phyloP scores from a whole-genome alignment of 2,113 vertebrate genomes.

The Alexandromys fortis region DNA sequence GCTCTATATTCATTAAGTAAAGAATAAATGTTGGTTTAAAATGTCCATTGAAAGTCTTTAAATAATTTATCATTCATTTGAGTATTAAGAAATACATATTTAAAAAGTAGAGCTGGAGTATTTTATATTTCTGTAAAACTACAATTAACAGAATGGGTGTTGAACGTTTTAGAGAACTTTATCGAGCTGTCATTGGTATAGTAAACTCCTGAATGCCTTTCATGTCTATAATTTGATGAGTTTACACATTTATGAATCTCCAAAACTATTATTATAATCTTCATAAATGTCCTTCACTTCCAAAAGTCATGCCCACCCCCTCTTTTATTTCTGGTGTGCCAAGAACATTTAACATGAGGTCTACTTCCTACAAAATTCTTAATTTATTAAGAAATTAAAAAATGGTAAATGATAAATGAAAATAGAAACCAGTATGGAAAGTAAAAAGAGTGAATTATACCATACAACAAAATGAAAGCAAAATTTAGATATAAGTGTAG shows the following conservation, averaged over 20 bases:
- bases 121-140: not conserved
- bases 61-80: constrained; percentile 5
- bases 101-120: not conserved
- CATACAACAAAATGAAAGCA: not conserved
- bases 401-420: not conserved
- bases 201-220: not conserved
- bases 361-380: not conserved
- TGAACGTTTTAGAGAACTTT: not conserved
- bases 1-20: not conserved
- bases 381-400: not conserved
- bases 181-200: not conserved
- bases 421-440: not conserved
- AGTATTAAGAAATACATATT: constrained; percentile 10
- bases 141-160: not conserved
- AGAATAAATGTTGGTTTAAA: not conserved
- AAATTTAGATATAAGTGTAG: not conserved
- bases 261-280: not conserved
- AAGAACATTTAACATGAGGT: not conserved
- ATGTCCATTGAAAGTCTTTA: not conserved
- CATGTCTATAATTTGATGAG: not conserved
- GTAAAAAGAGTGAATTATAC: not conserved
- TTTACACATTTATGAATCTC: not conserved
- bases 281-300: not conserved
- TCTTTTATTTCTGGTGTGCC: no score
- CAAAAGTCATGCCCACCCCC: not conserved